Evolutionary conservation across 1,140 invertebrate species (phyloP), one percentile per base, ranked within the genome.

Genomic region (Metopolophium dirhodum): DNA sequence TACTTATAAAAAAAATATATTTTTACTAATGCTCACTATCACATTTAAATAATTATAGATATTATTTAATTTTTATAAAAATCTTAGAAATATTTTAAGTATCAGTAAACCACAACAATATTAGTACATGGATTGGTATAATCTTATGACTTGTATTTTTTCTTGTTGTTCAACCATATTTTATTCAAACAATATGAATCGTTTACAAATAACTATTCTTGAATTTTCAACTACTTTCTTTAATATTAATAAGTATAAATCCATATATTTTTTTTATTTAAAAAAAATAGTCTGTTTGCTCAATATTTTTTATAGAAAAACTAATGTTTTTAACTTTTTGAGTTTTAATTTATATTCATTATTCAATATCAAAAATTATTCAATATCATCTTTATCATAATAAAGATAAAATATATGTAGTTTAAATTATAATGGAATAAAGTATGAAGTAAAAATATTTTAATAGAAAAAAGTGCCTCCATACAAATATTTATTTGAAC

Each of bases 21-120:
- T 68, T 68, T n/a, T n/a, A 68, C 14, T n/a, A 51, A n/a, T 30
- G 14, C 61, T 68, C 61, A 68, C 11, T n/a, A 68, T 68, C 61
- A n/a, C 61, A 68, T 6, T 20, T 68, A 68, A 30, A 14, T 68
- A 68, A n/a, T 68, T 14, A 68, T 68, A 68, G 61, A 68, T 30
- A 68, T 61, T 30, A 61, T 68, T 68, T 68, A n/a, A 68, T 68
- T 68, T 61, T 68, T 68, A 68, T n/a, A 68, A 68, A 61, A 68
- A 68, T n/a, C 61, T 30, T n/a, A 68, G 30, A 51, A 68, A n/a
- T 3, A 68, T 68, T 61, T 30, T 61, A 61, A 61, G 14, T 47
- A 18, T 51, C 41, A 41, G 41, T 41, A 41, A 41, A 41, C 14
- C 11, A 61, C 57, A 30, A 30, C 11, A 30, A 30, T 61, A 61